phyloP scores from a whole-genome alignment of 2,113 vertebrate species.

The Ursus arctos region DNA sequence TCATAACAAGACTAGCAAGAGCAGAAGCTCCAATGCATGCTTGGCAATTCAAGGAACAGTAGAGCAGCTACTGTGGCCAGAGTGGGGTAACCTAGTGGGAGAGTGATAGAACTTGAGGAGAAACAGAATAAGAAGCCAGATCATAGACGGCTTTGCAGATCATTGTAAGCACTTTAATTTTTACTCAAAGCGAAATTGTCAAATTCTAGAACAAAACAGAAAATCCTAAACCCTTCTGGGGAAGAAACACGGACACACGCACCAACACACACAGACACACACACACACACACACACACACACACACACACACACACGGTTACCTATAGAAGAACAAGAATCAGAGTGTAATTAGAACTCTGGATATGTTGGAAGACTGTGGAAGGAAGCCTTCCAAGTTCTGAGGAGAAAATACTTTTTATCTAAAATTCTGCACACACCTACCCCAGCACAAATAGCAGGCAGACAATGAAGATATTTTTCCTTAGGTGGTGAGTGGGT shows the following conservation, averaged over 20 bases:
- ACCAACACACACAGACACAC: not conserved
- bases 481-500: not conserved
- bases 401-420: not conserved
- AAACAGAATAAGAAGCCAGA: not conserved
- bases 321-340: not conserved
- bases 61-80: not conserved
- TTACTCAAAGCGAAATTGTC: not conserved
- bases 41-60: not conserved
- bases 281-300: not conserved
- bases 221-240: not conserved
- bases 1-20: not conserved
- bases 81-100: not conserved
- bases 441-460: not conserved
- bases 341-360: not conserved
- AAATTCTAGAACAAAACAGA: slow-evolving; percentile 1
- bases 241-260: not conserved
- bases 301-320: not conserved
- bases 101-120: not conserved
- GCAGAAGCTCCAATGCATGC: not conserved
- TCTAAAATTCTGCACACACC: not conserved
- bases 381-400: not conserved
- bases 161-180: not conserved
- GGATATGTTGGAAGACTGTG: not conserved
- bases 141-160: not conserved
- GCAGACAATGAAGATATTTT: not conserved